Percentiles rank a stretch among this genome's conserved stretches.
phyloP scores from a whole-genome alignment of 2,113 vertebrate species.

The western clawed frog (Xenopus tropicalis) region DNA sequence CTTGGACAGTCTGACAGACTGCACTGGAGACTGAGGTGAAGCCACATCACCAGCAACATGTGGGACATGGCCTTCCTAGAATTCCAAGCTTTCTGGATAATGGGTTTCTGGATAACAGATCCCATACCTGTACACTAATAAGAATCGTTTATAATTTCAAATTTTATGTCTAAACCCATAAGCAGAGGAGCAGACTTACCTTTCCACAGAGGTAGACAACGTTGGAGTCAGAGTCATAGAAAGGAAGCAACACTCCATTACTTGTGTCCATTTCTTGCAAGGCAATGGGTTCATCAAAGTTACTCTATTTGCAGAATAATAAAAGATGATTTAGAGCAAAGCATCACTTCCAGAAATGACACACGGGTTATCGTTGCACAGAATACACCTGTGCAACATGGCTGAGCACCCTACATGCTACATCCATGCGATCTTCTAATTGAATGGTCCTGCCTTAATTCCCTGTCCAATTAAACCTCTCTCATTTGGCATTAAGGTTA shows the following conservation, averaged over 20 bases:
- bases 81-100: too few relatives aligned
- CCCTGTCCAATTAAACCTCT: too few relatives aligned
- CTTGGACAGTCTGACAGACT: too few relatives aligned
- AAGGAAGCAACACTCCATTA: slow-evolving; percentile 91
- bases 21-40: background rate
- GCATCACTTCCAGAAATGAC: background rate
- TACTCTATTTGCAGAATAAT: slow-evolving; percentile 65
- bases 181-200: slow-evolving; percentile 56
- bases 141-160: too few relatives aligned
- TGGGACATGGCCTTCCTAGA: too few relatives aligned
- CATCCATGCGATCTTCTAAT: too few relatives aligned
- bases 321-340: background rate
- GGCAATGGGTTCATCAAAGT: slow-evolving; percentile 93
- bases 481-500: too few relatives aligned
- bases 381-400: background rate
- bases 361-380: background rate
- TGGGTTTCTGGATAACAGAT: too few relatives aligned
- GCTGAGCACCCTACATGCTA: too few relatives aligned
- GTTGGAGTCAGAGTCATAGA: slow-evolving; percentile 90
- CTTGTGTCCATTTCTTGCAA: slow-evolving; percentile 96
- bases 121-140: too few relatives aligned
- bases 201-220: slow-evolving; percentile 94
- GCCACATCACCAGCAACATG: background rate
- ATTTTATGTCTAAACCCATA: too few relatives aligned
- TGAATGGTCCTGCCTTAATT: too few relatives aligned